Conservation (phyloP, 1,140 invertebrate species). For the Drosophila kikkawai region DNA sequence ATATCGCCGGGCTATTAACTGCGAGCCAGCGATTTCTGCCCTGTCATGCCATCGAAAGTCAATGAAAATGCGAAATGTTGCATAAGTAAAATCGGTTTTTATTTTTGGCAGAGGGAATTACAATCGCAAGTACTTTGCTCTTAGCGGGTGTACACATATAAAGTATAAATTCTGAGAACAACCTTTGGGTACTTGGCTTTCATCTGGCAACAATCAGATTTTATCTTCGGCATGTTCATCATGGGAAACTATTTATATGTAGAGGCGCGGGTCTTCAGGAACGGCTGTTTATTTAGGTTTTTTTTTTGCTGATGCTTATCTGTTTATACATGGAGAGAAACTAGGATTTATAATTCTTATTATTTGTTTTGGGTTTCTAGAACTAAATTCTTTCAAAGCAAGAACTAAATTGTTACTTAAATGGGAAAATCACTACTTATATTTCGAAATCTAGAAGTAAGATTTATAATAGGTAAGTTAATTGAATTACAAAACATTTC, state of each 20-base stretch:
- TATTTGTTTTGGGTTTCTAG: background rate
- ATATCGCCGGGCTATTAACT: conserved; percentile 44
- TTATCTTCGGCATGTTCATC: conserved; percentile 37
- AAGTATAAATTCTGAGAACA: conserved; percentile 38
- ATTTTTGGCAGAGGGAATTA: conserved; percentile 11
- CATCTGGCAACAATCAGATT: conserved; percentile 36
- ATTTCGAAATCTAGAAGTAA: too few relatives aligned
- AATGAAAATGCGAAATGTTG: conserved; percentile 41
- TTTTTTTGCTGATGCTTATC: conserved; percentile 23
- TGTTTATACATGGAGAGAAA: conserved; percentile 13
- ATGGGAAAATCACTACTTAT: too few relatives aligned
- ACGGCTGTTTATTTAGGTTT: conserved; percentile 27
- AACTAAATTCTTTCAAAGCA: background rate
- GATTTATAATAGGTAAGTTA: background rate
- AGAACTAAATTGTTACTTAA: too few relatives aligned
- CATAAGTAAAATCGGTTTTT: conserved; percentile 38
- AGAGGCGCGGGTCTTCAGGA: conserved; percentile 5
- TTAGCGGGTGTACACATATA: background rate
- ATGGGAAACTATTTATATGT: conserved; percentile 38
- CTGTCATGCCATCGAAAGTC: conserved; percentile 68
- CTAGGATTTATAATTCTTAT: background rate
- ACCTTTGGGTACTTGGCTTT: conserved; percentile 34
- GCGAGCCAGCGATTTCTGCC: conserved; percentile 34
- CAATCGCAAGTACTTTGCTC: conserved; percentile 1
- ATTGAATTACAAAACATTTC: background rate